A percentile compares a stretch with the other conserved stretches of the same genome.
phyloP scores from a whole-genome alignment of 2,113 vertebrate genomes.

The Mesitornis unicolor region DNA sequence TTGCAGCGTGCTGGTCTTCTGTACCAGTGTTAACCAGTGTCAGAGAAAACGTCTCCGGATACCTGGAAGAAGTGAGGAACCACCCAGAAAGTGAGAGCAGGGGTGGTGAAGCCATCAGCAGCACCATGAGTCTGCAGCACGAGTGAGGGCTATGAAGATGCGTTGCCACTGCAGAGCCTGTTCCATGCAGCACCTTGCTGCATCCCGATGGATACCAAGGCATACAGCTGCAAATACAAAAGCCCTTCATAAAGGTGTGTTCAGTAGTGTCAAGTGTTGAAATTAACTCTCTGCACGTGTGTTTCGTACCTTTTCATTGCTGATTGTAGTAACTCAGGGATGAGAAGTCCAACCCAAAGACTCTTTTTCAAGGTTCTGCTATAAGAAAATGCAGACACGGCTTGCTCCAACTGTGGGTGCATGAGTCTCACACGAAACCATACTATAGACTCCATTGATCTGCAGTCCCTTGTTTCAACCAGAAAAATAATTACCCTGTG shows the following conservation, averaged over 20 bases:
- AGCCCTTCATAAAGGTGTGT: neutral
- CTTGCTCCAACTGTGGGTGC: neutral
- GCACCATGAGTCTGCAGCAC: neutral
- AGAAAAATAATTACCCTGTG: conserved; percentile 10
- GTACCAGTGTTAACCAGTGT: neutral
- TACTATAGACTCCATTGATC: neutral
- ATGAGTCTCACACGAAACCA: neutral
- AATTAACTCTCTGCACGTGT: neutral
- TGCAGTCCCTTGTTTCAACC: neutral
- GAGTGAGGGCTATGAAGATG: neutral
- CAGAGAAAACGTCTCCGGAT: neutral
- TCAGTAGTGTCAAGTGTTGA: neutral
- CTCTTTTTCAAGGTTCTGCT: neutral
- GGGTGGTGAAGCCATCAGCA: neutral
- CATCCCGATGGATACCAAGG: neutral
- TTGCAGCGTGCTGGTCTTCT: neutral
- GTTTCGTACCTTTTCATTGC: neutral
- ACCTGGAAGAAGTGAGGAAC: neutral
- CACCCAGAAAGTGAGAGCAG: neutral
- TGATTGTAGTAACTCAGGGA: neutral
- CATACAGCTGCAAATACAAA: neutral
- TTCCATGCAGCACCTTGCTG: neutral
- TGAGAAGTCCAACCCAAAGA: neutral
- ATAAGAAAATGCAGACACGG: neutral
- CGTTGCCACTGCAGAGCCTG: neutral